These are phyloP conservation scores for Sarotherodon lohbergeri DNA, from an alignment of 2,113 vertebrate species.

Conservation along the genomic window DNA sequence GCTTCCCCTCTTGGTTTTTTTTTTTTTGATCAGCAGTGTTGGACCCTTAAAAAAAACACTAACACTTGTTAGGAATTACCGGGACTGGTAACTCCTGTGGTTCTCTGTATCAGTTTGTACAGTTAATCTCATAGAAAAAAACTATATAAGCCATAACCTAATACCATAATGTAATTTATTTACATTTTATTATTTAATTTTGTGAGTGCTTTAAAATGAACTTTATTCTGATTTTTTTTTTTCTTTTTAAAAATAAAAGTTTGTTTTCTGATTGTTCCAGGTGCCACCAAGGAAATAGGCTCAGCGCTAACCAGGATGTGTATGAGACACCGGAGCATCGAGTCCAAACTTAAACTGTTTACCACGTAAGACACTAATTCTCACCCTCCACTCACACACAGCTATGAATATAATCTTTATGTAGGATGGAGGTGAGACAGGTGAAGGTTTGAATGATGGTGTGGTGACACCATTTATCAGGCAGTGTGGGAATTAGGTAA, in stretches of 20 bases:
- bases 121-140: not conserved
- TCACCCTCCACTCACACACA: not conserved
- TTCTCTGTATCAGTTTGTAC: not conserved
- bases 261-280: slow-evolving; percentile 25
- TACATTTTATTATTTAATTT: not conserved
- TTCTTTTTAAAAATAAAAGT: not conserved
- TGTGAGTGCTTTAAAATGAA: not conserved
- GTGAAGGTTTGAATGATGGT: not conserved
- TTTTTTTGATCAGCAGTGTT: not conserved
- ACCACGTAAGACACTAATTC: slow-evolving; percentile 67
- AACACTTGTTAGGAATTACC: not conserved
- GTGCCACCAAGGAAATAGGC: slow-evolving; percentile 81
- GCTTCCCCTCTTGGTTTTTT: not conserved
- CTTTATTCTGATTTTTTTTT: not conserved
- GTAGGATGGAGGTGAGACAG: not conserved
- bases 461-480: not conserved
- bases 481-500: not conserved
- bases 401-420: not conserved
- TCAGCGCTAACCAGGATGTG: slow-evolving; percentile 81
- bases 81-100: not conserved
- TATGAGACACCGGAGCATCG: slow-evolving; percentile 82
- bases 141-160: not conserved
- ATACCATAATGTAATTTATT: not conserved
- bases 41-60: not conserved
- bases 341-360: slow-evolving; percentile 79